phyloP scores from a whole-genome alignment of 2,888 invertebrate species.

The Oscheius myriophilus region DNA sequence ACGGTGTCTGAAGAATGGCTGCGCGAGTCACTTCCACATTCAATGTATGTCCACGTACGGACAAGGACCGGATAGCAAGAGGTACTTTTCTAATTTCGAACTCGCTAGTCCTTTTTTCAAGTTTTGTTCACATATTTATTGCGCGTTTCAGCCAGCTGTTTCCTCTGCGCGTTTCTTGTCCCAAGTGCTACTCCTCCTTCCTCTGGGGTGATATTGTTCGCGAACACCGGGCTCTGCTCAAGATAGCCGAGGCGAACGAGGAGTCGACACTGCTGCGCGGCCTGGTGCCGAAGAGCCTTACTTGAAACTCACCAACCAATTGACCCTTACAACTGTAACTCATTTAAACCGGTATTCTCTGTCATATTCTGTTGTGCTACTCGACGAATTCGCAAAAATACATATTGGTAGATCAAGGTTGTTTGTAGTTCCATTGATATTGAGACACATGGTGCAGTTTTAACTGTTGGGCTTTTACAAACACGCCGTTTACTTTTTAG shows the following conservation, averaged over 20 bases:
- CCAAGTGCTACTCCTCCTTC: conserved; percentile 45
- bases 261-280: conserved; percentile 10
- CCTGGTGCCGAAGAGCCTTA: conserved; percentile 5
- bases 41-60: conserved; percentile 56
- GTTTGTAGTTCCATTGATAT: too few relatives aligned
- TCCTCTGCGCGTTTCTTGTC: conserved; percentile 52
- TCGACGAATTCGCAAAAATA: too few relatives aligned
- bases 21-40: conserved; percentile 47
- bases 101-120: neutral
- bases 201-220: conserved; percentile 68
- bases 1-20: conserved; percentile 31
- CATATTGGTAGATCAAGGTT: too few relatives aligned
- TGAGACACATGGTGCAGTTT: too few relatives aligned
- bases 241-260: conserved; percentile 25
- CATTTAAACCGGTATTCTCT: too few relatives aligned
- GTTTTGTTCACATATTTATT: neutral
- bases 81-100: neutral
- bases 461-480: too few relatives aligned
- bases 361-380: too few relatives aligned
- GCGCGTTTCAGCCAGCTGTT: conserved; percentile 37
- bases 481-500: too few relatives aligned
- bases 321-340: too few relatives aligned
- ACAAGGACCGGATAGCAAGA: conserved; percentile 31
- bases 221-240: conserved; percentile 55
- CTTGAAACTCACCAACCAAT: too few relatives aligned